Base-by-base conservation (phyloP, 2,888 invertebrate genomes). In the Anaspis maculata region DNA sequence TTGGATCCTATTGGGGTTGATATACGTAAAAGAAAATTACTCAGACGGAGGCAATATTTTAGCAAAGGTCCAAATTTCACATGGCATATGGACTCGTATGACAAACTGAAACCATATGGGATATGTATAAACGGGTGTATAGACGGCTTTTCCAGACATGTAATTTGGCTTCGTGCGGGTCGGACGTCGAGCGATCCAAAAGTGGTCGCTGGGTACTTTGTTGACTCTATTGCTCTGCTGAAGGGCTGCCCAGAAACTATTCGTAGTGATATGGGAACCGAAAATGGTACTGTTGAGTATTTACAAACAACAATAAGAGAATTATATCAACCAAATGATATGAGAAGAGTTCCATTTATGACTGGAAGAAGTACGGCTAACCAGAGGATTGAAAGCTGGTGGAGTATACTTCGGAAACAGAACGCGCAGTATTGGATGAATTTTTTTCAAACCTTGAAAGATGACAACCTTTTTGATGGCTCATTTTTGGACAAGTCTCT, bases 61-160 rank as follows among this genome's bases (percentile, higher is more conserved):
- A 39, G 33, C 34, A 26, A 14, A 30, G 41, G 41, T 13, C 42
- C 40, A n/a, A 43, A 45, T 24, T 25, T 12, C 32, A 14, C 39
- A 15, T 41, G 39, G 42, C 40, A 44, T 27, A 31, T 44, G 24
- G 44, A 46, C 25, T 41, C 37, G n/a, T 42, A 42, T 30, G 43
- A 35, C 15, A 43, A 43, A 23, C 27, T 43, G 25, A 43, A 43
- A 13, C 40, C 35, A 4, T 43, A 38, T 30, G 37, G 24, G 10
- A 24, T 24, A 24, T 24, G 24, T 11, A 24, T 24, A 10, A 24
- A 24, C 10, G 24, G 24, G 10, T 24, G 24, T 10, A 24, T 24
- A 7, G 24, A 24, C 10, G 24, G 24, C 5, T 24, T 9, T 10
- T 24, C 24, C 24, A 5, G 24, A 24, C 10, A 24, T 24, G 10